Percentiles rank a stretch among this genome's conserved stretches.
phyloP scores from a whole-genome alignment of 2,113 vertebrate species.

The Emydura subglobosa region DNA sequence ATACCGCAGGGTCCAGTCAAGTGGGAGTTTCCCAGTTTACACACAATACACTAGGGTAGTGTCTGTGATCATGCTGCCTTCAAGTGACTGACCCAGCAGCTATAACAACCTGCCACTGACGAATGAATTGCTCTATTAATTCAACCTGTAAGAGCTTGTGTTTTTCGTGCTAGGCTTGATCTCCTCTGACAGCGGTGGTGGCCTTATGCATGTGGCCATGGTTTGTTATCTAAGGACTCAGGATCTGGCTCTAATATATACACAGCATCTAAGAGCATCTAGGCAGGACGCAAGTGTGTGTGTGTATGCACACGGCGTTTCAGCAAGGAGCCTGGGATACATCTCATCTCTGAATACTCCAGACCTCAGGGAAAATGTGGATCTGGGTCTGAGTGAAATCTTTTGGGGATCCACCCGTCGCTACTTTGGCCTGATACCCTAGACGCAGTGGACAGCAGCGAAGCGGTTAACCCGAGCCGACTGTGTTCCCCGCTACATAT shows the following conservation, averaged over 20 bases:
- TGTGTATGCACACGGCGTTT: neutral
- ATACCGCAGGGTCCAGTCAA: neutral
- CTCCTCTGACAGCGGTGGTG: neutral
- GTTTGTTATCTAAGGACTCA: neutral
- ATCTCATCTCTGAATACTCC: neutral
- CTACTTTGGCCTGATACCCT: rapidly evolving
- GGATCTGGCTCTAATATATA: neutral
- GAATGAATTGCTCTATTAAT: neutral
- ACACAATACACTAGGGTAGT: neutral
- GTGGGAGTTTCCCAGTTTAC: neutral
- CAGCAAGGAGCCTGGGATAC: neutral
- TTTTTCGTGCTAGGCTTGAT: neutral
- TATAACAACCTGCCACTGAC: neutral
- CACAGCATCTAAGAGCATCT: neutral
- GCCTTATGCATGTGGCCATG: neutral
- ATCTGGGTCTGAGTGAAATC: neutral
- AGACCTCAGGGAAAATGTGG: neutral
- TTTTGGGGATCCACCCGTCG: rapidly evolving
- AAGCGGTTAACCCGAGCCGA: neutral
- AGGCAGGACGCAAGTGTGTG: neutral
- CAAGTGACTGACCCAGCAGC: neutral
- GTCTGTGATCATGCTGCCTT: neutral
- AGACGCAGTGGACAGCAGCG: neutral
- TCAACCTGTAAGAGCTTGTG: neutral
- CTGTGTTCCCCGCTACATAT: neutral